Evolutionary conservation across 2,888 invertebrate genomes (phyloP).

Genomic region (Nephrotoma guestfalica): DNA sequence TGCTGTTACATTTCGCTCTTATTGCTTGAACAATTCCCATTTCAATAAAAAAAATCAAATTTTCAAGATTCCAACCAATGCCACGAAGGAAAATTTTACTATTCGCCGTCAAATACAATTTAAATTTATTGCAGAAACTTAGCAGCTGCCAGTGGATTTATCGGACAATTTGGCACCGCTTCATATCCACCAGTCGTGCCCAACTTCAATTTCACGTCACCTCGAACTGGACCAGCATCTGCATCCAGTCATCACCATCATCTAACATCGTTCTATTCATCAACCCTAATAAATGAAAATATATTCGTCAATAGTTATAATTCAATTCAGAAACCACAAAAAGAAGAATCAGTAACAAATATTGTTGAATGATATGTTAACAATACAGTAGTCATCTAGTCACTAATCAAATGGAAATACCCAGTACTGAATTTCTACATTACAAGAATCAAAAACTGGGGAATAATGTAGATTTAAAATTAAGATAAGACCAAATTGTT

Average conservation of each 20-base stretch:
- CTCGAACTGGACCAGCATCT: neutral
- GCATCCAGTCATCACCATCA: neutral
- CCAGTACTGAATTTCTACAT: neutral
- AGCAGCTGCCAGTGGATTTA: constrained; percentile 45
- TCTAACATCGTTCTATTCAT: neutral
- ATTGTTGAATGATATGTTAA: neutral
- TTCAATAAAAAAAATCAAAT: too few relatives aligned
- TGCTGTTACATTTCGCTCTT: too few relatives aligned
- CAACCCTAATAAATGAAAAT: neutral
- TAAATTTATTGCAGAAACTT: constrained; percentile 34
- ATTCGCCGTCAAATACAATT: neutral
- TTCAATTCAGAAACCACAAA: neutral
- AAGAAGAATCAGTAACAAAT: neutral
- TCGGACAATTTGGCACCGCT: constrained; percentile 31
- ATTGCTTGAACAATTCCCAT: too few relatives aligned
- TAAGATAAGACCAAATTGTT: neutral
- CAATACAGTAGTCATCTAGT: neutral
- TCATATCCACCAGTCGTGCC: constrained; percentile 23
- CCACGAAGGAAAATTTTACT: too few relatives aligned
- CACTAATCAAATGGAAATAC: neutral
- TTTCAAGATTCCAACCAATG: too few relatives aligned
- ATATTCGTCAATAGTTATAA: neutral
- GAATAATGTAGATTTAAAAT: neutral
- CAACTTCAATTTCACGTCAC: neutral
- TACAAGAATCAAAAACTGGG: neutral